phyloP scores from a whole-genome alignment of 2,113 vertebrate genomes.

The Daphoenositta chrysoptera region DNA sequence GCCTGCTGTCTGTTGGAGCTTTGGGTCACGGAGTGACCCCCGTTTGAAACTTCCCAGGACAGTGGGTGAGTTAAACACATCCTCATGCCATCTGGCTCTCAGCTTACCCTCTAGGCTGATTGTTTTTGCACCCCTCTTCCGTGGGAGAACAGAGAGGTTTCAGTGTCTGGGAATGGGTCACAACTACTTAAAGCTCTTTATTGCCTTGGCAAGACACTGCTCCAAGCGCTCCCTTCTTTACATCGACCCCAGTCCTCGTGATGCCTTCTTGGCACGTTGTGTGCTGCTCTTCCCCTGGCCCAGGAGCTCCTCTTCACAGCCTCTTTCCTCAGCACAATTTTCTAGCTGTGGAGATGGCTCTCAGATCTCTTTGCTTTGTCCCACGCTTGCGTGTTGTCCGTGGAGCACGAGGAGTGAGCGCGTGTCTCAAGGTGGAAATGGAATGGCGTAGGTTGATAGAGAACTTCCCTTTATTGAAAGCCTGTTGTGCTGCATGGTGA shows the following conservation, averaged over 20 bases:
- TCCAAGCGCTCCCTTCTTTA: not conserved
- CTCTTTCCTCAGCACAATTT: not conserved
- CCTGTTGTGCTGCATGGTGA: not conserved
- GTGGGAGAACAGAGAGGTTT: not conserved
- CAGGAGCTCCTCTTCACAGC: not conserved
- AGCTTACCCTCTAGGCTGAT: not conserved
- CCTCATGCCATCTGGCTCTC: not conserved
- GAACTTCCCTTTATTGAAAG: not conserved
- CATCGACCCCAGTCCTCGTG: not conserved
- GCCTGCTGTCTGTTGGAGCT: not conserved
- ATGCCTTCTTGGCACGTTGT: not conserved
- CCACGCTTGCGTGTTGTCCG: fast-evolving
- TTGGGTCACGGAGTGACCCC: not conserved
- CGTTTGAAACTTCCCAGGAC: not conserved
- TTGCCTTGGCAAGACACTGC: not conserved
- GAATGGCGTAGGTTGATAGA: not conserved
- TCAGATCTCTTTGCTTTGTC: not conserved
- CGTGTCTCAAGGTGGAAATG: not conserved
- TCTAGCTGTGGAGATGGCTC: not conserved
- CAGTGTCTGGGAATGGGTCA: not conserved
- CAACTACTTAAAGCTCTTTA: not conserved
- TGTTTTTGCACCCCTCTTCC: not conserved
- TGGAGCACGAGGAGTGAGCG: not conserved
- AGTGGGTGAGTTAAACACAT: not conserved
- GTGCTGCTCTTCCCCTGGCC: not conserved